Evolutionary conservation across 2,888 invertebrate species (phyloP).

Genomic region (Argyresthia albistria): DNA sequence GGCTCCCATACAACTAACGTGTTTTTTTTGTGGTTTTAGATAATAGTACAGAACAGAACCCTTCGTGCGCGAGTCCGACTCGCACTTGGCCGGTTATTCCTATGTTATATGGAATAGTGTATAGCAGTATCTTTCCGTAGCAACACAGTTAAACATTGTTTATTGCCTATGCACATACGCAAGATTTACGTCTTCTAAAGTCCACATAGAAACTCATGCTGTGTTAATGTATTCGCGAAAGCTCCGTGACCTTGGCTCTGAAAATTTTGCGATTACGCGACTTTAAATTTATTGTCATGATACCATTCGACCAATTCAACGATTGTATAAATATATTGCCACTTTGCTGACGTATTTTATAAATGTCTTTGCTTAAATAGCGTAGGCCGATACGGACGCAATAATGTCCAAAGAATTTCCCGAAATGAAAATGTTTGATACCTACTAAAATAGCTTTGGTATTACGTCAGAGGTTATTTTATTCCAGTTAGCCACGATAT

Average conservation of each 20-base stretch:
- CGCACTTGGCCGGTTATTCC: no score
- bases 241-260: conserved; percentile 8
- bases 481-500: neutral
- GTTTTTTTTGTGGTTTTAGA: no score
- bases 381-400: conserved; percentile 7
- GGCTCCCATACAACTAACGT: no score
- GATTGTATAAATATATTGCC: conserved; percentile 5
- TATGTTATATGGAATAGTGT: no score
- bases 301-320: conserved; percentile 3
- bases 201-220: no score
- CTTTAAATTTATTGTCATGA: conserved; percentile 7
- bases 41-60: no score
- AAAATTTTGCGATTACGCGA: conserved; percentile 6
- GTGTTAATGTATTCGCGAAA: no score
- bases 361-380: conserved; percentile 2
- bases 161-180: no score
- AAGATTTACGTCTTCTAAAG: no score
- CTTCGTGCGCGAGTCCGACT: no score
- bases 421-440: conserved; percentile 36
- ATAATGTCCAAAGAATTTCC: conserved; percentile 7
- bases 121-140: no score
- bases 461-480: conserved; percentile 28
- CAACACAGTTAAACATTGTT: no score
- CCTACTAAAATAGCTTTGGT: conserved; percentile 23
- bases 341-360: conserved; percentile 7